These are phyloP conservation scores for Axea sp. DNA, from an alignment of 2,888 invertebrate species.

Conservation along the genomic window DNA sequence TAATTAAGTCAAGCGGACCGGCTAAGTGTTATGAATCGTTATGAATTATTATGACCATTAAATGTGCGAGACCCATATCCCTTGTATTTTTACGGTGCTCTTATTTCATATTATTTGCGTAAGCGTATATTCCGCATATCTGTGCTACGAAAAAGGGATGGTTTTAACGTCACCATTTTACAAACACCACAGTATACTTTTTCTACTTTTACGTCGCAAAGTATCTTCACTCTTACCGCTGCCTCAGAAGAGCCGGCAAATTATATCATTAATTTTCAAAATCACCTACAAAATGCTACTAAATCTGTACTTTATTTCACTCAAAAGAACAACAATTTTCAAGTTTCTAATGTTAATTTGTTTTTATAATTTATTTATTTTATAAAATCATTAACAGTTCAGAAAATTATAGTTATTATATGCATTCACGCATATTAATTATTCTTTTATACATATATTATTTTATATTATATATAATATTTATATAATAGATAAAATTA, in stretches of 20 bases:
- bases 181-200: constrained; percentile 27
- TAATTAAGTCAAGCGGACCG: constrained; percentile 53
- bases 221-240: constrained; percentile 1
- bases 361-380: no score
- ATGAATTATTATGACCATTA: constrained; percentile 52
- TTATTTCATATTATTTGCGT: constrained; percentile 57
- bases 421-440: no score
- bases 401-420: no score
- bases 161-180: constrained; percentile 42
- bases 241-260: constrained; percentile 10
- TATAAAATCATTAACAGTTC: no score
- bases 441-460: no score
- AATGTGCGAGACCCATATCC: constrained; percentile 40
- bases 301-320: no score
- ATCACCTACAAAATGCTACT: no score
- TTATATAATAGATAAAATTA: no score
- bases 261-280: constrained; percentile 33
- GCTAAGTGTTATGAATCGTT: constrained; percentile 56
- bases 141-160: constrained; percentile 18
- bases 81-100: constrained; percentile 48
- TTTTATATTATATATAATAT: no score
- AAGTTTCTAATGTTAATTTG: no score
- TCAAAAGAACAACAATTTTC: no score
- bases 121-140: constrained; percentile 39
- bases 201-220: constrained; percentile 8